phyloP scores from a whole-genome alignment of 2,888 invertebrate genomes.

The Allolobophora icterica region DNA sequence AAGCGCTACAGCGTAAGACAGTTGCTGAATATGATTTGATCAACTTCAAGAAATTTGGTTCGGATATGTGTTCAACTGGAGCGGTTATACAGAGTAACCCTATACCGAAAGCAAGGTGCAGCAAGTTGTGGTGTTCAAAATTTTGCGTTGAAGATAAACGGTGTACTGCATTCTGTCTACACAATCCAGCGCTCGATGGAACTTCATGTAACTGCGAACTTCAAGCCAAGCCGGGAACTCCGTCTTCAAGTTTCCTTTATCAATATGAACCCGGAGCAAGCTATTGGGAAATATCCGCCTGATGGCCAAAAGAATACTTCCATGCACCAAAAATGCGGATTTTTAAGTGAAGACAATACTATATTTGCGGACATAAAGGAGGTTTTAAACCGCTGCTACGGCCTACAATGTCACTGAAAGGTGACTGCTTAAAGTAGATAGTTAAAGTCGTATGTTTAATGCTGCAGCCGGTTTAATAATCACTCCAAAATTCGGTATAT shows the following conservation, averaged over 20 bases:
- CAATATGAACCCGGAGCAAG: not conserved
- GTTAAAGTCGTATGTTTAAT: too few species aligned
- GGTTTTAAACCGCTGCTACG: too few species aligned
- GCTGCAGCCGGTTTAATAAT: too few species aligned
- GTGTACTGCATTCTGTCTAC: constrained; percentile 1
- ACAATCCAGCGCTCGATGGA: not conserved
- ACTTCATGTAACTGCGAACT: constrained; percentile 12
- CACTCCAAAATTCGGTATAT: too few species aligned
- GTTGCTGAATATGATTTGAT: too few species aligned
- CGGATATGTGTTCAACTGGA: not conserved
- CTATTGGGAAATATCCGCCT: constrained; percentile 11
- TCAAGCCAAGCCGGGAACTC: constrained; percentile 20
- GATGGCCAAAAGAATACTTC: too few species aligned
- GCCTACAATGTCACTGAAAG: too few species aligned
- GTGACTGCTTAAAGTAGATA: too few species aligned
- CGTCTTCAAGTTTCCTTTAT: not conserved
- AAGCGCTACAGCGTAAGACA: too few species aligned
- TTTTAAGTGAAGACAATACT: too few species aligned
- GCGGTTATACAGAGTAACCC: not conserved
- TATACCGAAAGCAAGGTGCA: not conserved
- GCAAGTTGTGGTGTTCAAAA: not conserved
- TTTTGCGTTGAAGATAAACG: not conserved
- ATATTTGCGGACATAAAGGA: too few species aligned
- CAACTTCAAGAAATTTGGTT: not conserved
- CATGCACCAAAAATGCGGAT: too few species aligned